phyloP scores from a whole-genome alignment of 2,113 vertebrate genomes.

The Stigmatopora argus region DNA sequence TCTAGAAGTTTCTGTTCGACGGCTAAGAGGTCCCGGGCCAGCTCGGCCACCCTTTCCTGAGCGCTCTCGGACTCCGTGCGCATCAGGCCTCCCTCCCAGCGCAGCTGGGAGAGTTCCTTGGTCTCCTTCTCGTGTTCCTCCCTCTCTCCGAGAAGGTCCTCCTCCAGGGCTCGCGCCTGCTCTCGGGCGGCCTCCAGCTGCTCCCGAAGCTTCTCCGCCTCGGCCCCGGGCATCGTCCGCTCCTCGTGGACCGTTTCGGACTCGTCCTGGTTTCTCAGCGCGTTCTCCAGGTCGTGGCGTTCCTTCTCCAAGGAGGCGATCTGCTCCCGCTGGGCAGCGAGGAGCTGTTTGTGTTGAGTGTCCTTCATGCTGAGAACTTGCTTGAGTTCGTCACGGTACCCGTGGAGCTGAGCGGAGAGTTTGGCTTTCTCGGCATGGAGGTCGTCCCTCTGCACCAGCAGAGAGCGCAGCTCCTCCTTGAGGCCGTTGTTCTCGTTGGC shows the following conservation, averaged over 20 bases:
- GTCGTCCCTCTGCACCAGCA: constrained; percentile 82
- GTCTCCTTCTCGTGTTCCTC: constrained; percentile 53
- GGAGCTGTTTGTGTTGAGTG: constrained; percentile 85
- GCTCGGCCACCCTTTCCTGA: constrained; percentile 89
- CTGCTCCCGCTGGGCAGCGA: constrained; percentile 75
- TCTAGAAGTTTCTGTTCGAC: constrained; percentile 82
- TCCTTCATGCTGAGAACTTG: constrained; percentile 91
- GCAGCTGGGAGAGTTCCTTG: constrained; percentile 81
- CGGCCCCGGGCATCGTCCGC: constrained; percentile 72
- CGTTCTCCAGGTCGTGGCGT: constrained; percentile 54
- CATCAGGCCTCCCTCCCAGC: constrained; percentile 87
- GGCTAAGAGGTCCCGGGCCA: constrained; percentile 84
- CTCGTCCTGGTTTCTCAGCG: constrained; percentile 30
- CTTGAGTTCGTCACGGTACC: constrained; percentile 85
- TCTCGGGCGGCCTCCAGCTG: constrained; percentile 70
- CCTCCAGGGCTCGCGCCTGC: constrained; percentile 63
- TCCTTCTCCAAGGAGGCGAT: constrained; percentile 76
- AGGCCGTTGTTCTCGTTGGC: constrained; percentile 87
- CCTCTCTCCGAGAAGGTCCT: constrained; percentile 71
- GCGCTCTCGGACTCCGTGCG: constrained; percentile 89
- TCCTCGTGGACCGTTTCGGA: constrained; percentile 52
- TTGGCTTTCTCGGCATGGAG: constrained; percentile 89
- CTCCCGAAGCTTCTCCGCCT: constrained; percentile 70
- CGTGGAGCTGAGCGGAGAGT: constrained; percentile 80
- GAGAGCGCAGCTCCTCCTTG: constrained; percentile 81